Base-by-base conservation (phyloP, 2,113 vertebrate species). In the Toxostoma redivivum region DNA sequence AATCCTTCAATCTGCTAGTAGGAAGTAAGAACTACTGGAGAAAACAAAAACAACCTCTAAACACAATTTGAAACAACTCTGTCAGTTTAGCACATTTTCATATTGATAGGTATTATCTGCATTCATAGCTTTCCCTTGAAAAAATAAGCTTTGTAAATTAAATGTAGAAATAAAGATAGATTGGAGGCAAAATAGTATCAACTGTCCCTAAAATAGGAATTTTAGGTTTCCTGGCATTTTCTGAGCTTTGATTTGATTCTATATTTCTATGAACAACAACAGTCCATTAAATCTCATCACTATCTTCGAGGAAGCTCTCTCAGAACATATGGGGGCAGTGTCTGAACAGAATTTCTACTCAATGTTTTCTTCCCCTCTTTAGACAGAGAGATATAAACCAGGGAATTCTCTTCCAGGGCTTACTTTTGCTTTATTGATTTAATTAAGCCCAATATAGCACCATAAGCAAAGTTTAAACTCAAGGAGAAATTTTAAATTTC, bases 381-480 rank as follows among this genome's bases (percentile, higher is more conserved):
- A 88, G 60, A 44, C 48, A 35, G 15, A 91, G 86, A 61, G 27
- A 76, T 45, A 74, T 28, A 77, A 51, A 57, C 10, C 31, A 64
- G 51, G 74, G 22, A 95, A 40, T n/a, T 33, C 48, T 44, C 73
- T 84, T 35, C 79, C 50, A 92, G 77, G 48, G 51, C 54, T 71
- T 95, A 79, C 35, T 90, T 86, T 60, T 60, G 33, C 42, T 92
- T 95, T 88, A 66, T 65, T 81, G 70, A 45, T 77, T 83, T 86
- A 86, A 72, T 94, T 66, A 87, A 93, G 66, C 35, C 56, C 81
- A 74, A 62, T 28, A 86, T 2, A 94, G 70, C 27, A 88, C 69
- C 57, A 77, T 58, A 73, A 95, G 65, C 31, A 86, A 82, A 94
- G 83, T 89, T 95, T 74, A 91, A 95, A 90, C 73, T 86, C 30